Evolutionary conservation across 2,113 vertebrate genomes (phyloP).

Genomic region (Ictalurus punctatus): DNA sequence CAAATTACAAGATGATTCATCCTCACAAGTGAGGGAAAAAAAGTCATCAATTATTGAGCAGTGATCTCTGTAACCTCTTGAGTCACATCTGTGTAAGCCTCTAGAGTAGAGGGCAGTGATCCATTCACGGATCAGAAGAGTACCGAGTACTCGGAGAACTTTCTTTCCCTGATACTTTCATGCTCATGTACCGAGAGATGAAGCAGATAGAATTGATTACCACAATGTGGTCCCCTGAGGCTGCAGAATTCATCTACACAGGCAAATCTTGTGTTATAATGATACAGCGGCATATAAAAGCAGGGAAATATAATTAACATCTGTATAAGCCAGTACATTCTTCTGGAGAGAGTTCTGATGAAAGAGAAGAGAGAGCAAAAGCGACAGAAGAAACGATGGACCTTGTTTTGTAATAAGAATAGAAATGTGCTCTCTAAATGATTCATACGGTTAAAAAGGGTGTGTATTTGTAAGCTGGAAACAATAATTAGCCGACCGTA

Average conservation of each 20-base stretch:
- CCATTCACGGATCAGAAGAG: not conserved
- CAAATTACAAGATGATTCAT: slow-evolving; percentile 54
- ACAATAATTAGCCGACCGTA: slow-evolving; percentile 43
- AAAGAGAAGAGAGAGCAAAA: not conserved
- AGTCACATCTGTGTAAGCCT: slow-evolving; percentile 59
- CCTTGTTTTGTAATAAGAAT: slow-evolving; percentile 20
- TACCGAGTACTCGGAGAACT: not conserved
- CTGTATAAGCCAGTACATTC: not conserved
- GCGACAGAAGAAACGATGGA: not conserved
- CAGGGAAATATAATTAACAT: not conserved
- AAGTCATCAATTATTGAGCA: slow-evolving; percentile 68
- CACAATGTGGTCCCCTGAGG: not conserved
- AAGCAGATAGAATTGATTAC: slow-evolving; percentile 25
- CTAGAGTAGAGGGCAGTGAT: slow-evolving; percentile 2
- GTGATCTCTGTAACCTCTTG: slow-evolving; percentile 45
- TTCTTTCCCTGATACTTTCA: slow-evolving; percentile 2
- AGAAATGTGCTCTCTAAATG: slow-evolving; percentile 53
- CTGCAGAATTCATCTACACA: slow-evolving; percentile 31
- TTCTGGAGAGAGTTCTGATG: not conserved
- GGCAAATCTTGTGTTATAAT: not conserved
- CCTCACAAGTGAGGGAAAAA: slow-evolving; percentile 50
- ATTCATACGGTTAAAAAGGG: slow-evolving; percentile 59
- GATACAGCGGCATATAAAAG: not conserved
- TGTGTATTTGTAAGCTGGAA: slow-evolving; percentile 47
- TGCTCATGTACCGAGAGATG: slow-evolving; percentile 20